Evolutionary conservation across 23 tunicate genomes (phyloP), one percentile per base, ranked within the genome.

Genomic region (Oikopleura dioica): DNA sequence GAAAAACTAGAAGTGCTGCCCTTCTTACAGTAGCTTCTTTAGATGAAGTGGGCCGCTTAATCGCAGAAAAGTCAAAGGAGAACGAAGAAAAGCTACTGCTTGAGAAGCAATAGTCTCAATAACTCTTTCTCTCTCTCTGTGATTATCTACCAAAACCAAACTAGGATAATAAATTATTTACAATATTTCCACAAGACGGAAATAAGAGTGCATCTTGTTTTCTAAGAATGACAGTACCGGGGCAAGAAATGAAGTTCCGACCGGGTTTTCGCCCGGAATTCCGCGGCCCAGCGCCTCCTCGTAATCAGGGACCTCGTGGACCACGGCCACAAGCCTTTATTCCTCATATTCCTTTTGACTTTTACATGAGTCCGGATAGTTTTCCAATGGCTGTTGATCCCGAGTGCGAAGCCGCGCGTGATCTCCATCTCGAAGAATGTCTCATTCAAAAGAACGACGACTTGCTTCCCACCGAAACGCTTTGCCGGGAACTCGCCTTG

Each of bases 311-410:
- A 69, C 83, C 77, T 30, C 79, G 95, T 35, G 87, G 95, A 36
- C 51, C 78, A 34, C 9, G 55, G 55, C 59, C 78, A n/a, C 67
- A 82, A 63, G 84, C 85, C 35, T 89, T 85, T 79, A 88, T 89
- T 34, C 96, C 96, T 5, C 96, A 89, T 58, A 81, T 89, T 72
- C 96, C 96, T 37, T 89, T 89, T 81, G 96, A 89, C 69, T 82
- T 82, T 58, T 82, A 68, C 23, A 80, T 89, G 87, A 81, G 86
- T 55, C 89, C 85, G 76, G 84, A 89, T 58, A 84, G 86, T 1
- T 89, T 89, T 77, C 96, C 96, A 1, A 69, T 44, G 55, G 55
- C 55, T 9, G 55, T 44, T 44, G 55, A 44, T 44, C 55, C 55
- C 55, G 55, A 44, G 21, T 44, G 55, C 21, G 55, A 44, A 21